Percentiles rank a stretch among this genome's conserved stretches.
Conservation (phyloP, 2,888 invertebrate species). For the Iselma pallidipennis region DNA sequence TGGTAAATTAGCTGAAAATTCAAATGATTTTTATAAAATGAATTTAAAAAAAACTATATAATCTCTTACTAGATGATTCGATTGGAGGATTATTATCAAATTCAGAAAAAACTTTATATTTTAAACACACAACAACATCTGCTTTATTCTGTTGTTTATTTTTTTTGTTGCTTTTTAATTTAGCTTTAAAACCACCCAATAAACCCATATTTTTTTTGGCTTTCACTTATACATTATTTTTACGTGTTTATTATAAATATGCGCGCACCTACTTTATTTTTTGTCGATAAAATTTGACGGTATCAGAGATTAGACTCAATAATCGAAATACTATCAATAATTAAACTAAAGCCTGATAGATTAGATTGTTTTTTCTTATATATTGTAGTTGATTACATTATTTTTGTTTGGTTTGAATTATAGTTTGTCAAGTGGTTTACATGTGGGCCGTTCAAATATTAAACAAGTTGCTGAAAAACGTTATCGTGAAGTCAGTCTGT, state of each 20-base stretch:
- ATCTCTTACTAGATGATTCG: not conserved
- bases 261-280: no score
- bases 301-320: no score
- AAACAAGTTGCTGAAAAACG: constrained; percentile 93
- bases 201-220: constrained; percentile 36
- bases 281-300: no score
- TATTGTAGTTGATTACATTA: not conserved
- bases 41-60: no score
- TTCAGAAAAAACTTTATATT: constrained; percentile 36
- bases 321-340: no score
- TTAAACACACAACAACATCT: constrained; percentile 40
- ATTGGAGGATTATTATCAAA: constrained; percentile 25
- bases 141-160: constrained; percentile 20
- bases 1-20: not conserved
- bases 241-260: no score
- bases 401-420: constrained; percentile 31
- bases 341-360: no score
- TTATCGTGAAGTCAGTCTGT: constrained; percentile 85
- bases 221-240: not conserved
- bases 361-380: no score
- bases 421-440: constrained; percentile 73
- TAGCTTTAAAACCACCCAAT: constrained; percentile 42
- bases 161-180: constrained; percentile 33
- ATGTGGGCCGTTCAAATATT: constrained; percentile 91
- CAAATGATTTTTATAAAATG: no score